Conservation (phyloP, 2,888 invertebrate genomes). For the Drosophila cracens region DNA sequence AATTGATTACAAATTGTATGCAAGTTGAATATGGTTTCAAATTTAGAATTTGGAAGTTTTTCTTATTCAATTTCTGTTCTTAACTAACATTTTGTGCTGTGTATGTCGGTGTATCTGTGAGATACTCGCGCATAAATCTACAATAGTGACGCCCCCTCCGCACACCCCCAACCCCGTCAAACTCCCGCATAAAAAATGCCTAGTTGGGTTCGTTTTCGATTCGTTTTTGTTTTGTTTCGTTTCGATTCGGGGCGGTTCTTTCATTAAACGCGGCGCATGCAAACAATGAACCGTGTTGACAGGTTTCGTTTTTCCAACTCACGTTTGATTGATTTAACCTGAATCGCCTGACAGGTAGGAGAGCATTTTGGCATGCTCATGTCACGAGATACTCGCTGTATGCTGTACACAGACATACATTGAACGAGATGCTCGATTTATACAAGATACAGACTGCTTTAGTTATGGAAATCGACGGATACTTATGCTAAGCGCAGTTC, state of each 20-base stretch:
- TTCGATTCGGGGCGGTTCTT: constrained; percentile 51
- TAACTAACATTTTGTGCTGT: not conserved
- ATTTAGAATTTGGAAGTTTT: no score
- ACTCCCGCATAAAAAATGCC: constrained; percentile 32
- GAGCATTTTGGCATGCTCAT: constrained; percentile 56
- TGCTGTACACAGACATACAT: not conserved
- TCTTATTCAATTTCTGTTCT: not conserved
- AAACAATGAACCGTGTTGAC: constrained; percentile 80
- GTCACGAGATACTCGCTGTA: constrained; percentile 39
- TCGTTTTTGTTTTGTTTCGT: constrained; percentile 25
- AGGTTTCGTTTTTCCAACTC: constrained; percentile 73
- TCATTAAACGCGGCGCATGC: constrained; percentile 61
- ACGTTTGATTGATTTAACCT: constrained; percentile 79
- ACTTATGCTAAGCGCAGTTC: constrained; percentile 47
- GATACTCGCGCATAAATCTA: constrained; percentile 76
- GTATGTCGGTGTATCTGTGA: constrained; percentile 40
- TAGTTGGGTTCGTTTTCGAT: constrained; percentile 34
- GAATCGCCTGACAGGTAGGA: constrained; percentile 75
- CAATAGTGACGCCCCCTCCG: constrained; percentile 39
- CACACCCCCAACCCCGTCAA: not conserved
- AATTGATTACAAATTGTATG: not conserved
- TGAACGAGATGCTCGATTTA: constrained; percentile 7
- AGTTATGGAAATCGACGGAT: constrained; percentile 46
- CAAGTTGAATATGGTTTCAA: not conserved
- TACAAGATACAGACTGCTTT: constrained; percentile 13